Percentiles rank a stretch among this genome's conserved stretches.
These are phyloP conservation scores for Pavo muticus DNA, from an alignment of 2,113 vertebrate genomes.

Conservation along the genomic window DNA sequence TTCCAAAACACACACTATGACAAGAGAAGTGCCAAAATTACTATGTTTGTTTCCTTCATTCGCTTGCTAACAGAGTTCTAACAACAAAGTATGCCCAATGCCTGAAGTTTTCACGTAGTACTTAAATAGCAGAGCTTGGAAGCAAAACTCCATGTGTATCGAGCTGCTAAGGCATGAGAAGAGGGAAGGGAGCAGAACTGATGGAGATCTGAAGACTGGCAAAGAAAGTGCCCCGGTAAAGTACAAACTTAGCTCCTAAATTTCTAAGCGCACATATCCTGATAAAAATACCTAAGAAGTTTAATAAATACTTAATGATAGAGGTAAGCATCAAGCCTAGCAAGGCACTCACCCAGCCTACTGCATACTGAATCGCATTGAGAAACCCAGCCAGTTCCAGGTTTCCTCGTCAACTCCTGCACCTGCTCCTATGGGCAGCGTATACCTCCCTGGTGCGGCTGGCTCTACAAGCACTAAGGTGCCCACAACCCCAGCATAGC, in stretches of 20 bases:
- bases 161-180: background rate
- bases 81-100: fast-evolving
- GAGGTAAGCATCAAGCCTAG: background rate
- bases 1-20: background rate
- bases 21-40: background rate
- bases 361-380: background rate
- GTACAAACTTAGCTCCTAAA: background rate
- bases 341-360: background rate
- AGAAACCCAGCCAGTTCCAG: background rate
- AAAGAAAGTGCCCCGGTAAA: fast-evolving
- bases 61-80: background rate
- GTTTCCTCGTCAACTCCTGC: background rate
- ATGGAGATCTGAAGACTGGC: background rate
- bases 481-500: background rate
- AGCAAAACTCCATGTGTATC: fast-evolving
- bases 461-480: background rate
- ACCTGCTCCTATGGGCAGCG: background rate
- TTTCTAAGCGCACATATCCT: fast-evolving
- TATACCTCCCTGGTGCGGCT: fast-evolving
- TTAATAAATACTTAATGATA: fast-evolving
- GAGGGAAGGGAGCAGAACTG: fast-evolving
- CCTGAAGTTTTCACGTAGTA: background rate
- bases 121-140: background rate
- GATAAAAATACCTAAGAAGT: background rate
- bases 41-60: background rate